Conservation (phyloP, 2,797 vertebrate species). For the Tamandua tetradactyla region DNA sequence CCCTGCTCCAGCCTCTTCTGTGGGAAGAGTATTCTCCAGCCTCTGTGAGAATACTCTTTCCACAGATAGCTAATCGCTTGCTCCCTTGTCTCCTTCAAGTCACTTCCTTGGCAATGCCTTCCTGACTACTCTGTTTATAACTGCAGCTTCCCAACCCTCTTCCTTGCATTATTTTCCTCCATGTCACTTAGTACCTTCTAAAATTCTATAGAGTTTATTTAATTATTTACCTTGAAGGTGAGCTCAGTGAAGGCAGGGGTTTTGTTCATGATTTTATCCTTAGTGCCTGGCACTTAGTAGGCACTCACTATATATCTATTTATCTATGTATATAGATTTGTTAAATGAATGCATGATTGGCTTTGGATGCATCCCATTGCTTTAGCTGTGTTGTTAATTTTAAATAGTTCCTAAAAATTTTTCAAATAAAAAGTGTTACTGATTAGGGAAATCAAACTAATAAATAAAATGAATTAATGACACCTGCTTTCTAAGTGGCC, state of each 20-base stretch:
- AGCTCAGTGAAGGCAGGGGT: not conserved
- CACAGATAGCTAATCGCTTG: not conserved
- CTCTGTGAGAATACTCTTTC: not conserved
- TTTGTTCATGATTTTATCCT: not conserved
- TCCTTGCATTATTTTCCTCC: not conserved
- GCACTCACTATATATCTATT: not conserved
- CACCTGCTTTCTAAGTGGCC: not conserved
- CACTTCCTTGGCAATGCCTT: not conserved
- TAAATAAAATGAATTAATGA: not conserved
- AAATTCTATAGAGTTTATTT: not conserved
- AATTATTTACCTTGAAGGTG: not conserved
- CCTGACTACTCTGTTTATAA: not conserved
- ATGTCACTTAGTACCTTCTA: not conserved
- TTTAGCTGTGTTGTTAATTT: not conserved
- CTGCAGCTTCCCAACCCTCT: not conserved
- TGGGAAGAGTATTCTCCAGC: too few relatives aligned
- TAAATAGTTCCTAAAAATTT: not conserved
- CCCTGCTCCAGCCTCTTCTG: not conserved
- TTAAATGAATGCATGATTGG: not conserved
- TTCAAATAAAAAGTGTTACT: not conserved
- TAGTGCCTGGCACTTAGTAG: not conserved
- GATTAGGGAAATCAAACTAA: not conserved
- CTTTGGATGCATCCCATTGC: not conserved
- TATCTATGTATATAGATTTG: too few relatives aligned
- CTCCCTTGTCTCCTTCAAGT: not conserved